phyloP scores from a whole-genome alignment of 2,113 vertebrate genomes.

The Eira barbara region DNA sequence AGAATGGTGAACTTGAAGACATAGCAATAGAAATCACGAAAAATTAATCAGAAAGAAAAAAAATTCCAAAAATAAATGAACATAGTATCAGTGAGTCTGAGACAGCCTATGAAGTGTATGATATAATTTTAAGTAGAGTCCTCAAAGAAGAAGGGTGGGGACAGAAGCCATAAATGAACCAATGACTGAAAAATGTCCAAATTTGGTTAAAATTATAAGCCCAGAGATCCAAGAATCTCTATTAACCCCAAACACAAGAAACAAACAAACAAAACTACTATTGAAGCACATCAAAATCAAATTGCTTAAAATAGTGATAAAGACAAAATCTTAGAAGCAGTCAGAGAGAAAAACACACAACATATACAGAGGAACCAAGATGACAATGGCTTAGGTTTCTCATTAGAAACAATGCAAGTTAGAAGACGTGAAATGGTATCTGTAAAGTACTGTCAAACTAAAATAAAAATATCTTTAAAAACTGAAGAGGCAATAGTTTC shows the following conservation, averaged over 20 bases:
- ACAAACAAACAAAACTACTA: neutral
- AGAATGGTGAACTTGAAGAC: neutral
- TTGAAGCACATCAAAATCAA: neutral
- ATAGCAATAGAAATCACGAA: neutral
- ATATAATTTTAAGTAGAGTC: neutral
- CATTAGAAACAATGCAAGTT: neutral
- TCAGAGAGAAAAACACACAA: neutral
- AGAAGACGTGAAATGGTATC: neutral
- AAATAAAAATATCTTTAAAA: neutral
- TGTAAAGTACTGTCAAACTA: neutral
- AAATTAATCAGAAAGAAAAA: neutral
- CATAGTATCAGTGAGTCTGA: neutral
- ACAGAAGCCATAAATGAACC: neutral
- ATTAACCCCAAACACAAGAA: neutral
- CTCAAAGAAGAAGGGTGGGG: neutral
- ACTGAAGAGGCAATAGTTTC: neutral
- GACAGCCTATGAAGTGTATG: neutral
- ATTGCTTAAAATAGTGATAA: neutral
- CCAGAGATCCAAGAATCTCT: neutral
- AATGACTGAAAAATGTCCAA: neutral
- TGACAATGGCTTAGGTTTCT: neutral
- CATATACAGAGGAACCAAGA: neutral
- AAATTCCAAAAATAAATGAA: neutral
- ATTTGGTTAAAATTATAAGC: neutral
- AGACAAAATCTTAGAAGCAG: neutral